A percentile compares a stretch with the other conserved stretches of the same genome.
Conservation (phyloP, 1,140 invertebrate species). For the Drosophila simulans region DNA sequence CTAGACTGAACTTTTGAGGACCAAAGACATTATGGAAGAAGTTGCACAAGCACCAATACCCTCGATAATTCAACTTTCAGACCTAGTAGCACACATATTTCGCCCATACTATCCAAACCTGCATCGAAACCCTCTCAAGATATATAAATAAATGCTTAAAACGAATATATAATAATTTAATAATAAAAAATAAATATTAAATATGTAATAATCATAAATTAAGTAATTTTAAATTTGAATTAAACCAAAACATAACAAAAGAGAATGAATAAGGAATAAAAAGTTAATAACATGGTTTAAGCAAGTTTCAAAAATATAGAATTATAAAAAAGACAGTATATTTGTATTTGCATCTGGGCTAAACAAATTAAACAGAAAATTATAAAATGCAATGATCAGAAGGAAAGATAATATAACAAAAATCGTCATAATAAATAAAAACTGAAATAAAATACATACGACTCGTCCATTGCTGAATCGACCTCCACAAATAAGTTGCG, state of each 20-base stretch:
- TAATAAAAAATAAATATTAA: too few species aligned
- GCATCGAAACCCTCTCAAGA: too few species aligned
- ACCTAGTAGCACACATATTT: background rate
- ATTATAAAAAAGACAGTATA: too few species aligned
- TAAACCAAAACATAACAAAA: too few species aligned
- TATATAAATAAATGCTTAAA: too few species aligned
- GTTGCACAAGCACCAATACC: background rate
- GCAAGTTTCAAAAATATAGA: too few species aligned
- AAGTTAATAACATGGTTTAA: too few species aligned
- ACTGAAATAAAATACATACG: constrained; percentile 54
- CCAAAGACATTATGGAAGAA: background rate
- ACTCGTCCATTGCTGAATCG: constrained; percentile 29
- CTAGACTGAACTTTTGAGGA: background rate
- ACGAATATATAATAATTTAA: too few species aligned
- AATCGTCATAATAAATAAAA: constrained; percentile 5
- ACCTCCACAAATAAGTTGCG: constrained; percentile 1
- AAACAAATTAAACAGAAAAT: background rate
- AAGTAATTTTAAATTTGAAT: background rate
- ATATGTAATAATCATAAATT: too few species aligned
- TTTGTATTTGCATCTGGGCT: too few species aligned
- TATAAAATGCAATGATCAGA: background rate
- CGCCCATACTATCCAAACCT: too few species aligned
- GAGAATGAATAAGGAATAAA: too few species aligned
- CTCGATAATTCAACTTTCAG: background rate
- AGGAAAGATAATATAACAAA: background rate